Percentiles rank a stretch among this genome's conserved stretches.
These are phyloP conservation scores for Hymenochirus boettgeri DNA, from an alignment of 2,113 vertebrate genomes.

Conservation along the genomic window DNA sequence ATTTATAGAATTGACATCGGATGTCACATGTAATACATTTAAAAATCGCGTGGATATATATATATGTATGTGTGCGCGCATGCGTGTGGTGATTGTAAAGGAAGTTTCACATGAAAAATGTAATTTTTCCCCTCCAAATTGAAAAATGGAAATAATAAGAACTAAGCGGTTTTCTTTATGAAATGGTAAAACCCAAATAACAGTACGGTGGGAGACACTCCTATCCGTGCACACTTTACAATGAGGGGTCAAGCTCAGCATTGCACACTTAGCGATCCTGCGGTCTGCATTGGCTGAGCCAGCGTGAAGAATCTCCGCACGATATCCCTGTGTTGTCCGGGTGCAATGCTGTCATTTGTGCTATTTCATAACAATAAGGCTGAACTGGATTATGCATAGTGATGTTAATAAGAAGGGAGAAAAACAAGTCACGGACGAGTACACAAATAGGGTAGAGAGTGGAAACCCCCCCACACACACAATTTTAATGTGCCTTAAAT, in stretches of 20 bases:
- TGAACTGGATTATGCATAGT: slow-evolving; percentile 64
- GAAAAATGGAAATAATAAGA: too few relatives aligned
- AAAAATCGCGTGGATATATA: too few relatives aligned
- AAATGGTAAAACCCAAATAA: slow-evolving; percentile 3
- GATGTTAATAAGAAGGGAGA: slow-evolving; percentile 62
- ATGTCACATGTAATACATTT: too few relatives aligned
- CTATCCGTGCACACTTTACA: slow-evolving; percentile 9
- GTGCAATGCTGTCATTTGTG: slow-evolving; percentile 67
- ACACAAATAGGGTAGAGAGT: slow-evolving; percentile 8
- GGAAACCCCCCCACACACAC: neutral
- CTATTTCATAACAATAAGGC: slow-evolving; percentile 70
- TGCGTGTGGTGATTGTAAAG: too few relatives aligned
- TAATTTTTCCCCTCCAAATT: too few relatives aligned
- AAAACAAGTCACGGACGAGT: slow-evolving; percentile 45
- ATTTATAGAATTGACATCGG: too few relatives aligned
- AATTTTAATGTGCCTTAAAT: neutral
- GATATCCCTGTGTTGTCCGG: slow-evolving; percentile 59
- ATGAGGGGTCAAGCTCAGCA: slow-evolving; percentile 35
- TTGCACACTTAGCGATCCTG: slow-evolving; percentile 40
- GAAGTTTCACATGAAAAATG: too few relatives aligned
- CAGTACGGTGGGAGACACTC: slow-evolving; percentile 11
- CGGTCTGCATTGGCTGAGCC: slow-evolving; percentile 54
- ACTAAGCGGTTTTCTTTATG: neutral
- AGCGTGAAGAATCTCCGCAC: slow-evolving; percentile 70
- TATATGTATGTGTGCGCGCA: too few relatives aligned